Conservation (phyloP, 2,888 invertebrate species). For the Herminia tarsipennalis region DNA sequence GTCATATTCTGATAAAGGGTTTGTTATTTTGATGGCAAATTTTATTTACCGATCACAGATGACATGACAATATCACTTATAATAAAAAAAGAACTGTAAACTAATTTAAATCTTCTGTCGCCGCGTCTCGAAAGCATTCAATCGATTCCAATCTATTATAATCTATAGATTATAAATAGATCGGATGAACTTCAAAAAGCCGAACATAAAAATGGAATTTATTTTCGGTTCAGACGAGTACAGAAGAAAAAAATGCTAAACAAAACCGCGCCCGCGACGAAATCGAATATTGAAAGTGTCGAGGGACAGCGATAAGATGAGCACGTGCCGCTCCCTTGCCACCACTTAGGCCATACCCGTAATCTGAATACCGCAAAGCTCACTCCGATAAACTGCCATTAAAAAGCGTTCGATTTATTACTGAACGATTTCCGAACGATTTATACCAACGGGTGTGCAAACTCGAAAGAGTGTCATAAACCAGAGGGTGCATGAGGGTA, state of each 20-base stretch:
- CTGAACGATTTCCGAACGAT: slow-evolving; percentile 81
- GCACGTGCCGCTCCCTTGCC: slow-evolving; percentile 80
- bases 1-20: slow-evolving; percentile 58
- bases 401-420: slow-evolving; percentile 85
- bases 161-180: slow-evolving; percentile 39
- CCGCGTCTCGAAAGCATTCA: slow-evolving; percentile 21
- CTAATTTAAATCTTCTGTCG: slow-evolving; percentile 20
- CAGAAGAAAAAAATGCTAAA: slow-evolving; percentile 51
- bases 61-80: slow-evolving; percentile 2
- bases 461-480: slow-evolving; percentile 40
- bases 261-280: slow-evolving; percentile 68
- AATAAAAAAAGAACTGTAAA: slow-evolving; percentile 13
- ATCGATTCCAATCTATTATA: slow-evolving; percentile 25
- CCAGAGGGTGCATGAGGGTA: slow-evolving; percentile 35
- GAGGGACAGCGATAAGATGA: slow-evolving; percentile 79
- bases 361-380: slow-evolving; percentile 85
- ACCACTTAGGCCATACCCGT: slow-evolving; percentile 78
- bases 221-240: slow-evolving; percentile 49
- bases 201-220: slow-evolving; percentile 44
- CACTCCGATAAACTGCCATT: slow-evolving; percentile 84
- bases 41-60: slow-evolving; percentile 20
- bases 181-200: slow-evolving; percentile 48
- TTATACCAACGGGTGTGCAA: slow-evolving; percentile 53
- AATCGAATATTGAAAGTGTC: slow-evolving; percentile 85
- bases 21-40: slow-evolving; percentile 43